A percentile compares a stretch with the other conserved stretches of the same genome.
Conservation (phyloP, 2,113 vertebrate genomes). For the Larimichthys polyactis region DNA sequence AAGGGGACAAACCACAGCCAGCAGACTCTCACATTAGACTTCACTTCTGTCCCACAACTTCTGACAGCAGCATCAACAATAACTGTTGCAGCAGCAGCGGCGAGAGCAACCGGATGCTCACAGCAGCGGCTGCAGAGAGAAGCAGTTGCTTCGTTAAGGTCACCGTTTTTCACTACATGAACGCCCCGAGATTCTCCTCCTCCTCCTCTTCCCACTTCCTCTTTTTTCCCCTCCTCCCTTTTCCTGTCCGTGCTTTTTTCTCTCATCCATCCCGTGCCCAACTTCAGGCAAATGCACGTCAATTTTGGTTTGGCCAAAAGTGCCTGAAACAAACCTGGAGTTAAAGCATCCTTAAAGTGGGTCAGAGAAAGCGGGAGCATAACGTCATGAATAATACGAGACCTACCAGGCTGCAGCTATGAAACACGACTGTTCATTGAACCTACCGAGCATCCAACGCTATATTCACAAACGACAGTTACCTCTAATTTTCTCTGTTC, state of each 20-base stretch:
- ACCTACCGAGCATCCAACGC: no score
- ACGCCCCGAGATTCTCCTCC: background rate
- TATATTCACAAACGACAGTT: background rate
- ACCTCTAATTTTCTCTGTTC: background rate
- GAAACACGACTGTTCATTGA: background rate
- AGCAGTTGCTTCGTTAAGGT: constrained; percentile 6
- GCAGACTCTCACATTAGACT: constrained; percentile 60
- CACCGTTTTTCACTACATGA: constrained; percentile 5
- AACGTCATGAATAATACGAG: background rate
- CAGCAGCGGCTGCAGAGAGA: constrained; percentile 11
- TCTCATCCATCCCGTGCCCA: background rate
- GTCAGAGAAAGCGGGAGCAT: constrained; percentile 2
- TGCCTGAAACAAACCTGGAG: background rate
- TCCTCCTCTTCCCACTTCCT: background rate
- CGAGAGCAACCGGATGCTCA: constrained; percentile 40
- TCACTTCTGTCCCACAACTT: constrained; percentile 54
- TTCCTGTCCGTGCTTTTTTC: background rate
- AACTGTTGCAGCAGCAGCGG: constrained; percentile 42
- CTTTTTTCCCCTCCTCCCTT: background rate
- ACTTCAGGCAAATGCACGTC: background rate
- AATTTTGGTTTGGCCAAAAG: constrained; percentile 5
- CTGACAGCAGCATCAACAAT: constrained; percentile 49
- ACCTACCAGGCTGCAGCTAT: background rate
- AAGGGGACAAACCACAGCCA: constrained; percentile 66
- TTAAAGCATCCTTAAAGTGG: constrained; percentile 31